phyloP scores from a whole-genome alignment of 2,113 vertebrate genomes.

The Triplophysa tibetana region DNA sequence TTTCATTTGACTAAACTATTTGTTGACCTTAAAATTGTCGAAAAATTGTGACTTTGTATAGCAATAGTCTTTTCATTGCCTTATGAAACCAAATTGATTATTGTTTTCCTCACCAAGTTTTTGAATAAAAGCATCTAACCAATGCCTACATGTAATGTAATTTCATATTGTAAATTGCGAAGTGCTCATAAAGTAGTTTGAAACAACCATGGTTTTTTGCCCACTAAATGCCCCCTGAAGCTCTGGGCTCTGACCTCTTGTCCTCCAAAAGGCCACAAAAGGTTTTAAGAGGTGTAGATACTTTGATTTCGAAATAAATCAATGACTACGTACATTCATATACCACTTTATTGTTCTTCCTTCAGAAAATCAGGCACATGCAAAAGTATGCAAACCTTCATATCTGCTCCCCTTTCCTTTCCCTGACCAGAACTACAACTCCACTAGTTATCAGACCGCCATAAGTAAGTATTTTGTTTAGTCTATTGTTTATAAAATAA shows the following conservation, averaged over 20 bases:
- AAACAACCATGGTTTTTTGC: background rate
- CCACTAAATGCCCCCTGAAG: background rate
- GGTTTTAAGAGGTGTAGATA: background rate
- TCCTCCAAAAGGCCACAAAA: background rate
- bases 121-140: no score
- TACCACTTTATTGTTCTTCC: conserved; percentile 43
- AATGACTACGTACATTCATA: background rate
- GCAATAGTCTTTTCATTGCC: no score
- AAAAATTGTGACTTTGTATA: no score
- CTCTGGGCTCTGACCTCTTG: conserved; percentile 6
- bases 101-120: no score
- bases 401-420: conserved; percentile 92
- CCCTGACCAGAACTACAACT: conserved; percentile 79
- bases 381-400: conserved; percentile 85
- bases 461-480: conserved; percentile 78
- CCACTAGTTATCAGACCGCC: conserved; percentile 84
- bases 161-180: background rate
- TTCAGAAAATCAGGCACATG: conserved; percentile 83
- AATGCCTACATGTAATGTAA: no score
- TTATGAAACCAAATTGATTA: no score
- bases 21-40: no score
- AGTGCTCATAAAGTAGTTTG: background rate
- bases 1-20: no score
- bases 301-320: background rate
- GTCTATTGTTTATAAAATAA: no score